Base-by-base conservation (phyloP, 2,888 invertebrate genomes). In the Cordilura impudica region DNA sequence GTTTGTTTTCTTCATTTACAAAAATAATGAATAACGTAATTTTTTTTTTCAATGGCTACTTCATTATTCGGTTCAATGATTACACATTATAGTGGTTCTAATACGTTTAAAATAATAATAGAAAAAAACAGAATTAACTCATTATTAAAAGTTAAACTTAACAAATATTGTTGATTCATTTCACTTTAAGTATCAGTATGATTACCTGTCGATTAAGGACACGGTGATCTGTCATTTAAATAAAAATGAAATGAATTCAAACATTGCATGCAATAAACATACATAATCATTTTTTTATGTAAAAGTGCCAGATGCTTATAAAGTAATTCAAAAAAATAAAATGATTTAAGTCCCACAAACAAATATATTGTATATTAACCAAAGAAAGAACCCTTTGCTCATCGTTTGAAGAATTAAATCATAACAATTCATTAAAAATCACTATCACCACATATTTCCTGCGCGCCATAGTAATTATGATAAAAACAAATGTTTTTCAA, bases 301-400 rank as follows among this genome's bases (percentile, higher is more conserved):
- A 14, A n/a, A 69, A 58, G 35, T 31, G 14, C 10, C 49, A 58
- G 56, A 58, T 56, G 67, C 45, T 54, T 54, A 54, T 26, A 16
- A 63, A 67, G 18, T n/a, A 45, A 56, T 31, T 14, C 31, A 67
- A 56, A 56, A n/a, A n/a, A n/a, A 54, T 26, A 16, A 63, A 67
- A 21, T n/a, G 29, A 56, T 31, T 14, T 31, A 67, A 56, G 47
- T 26, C 14, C 18, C 66, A 66, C 19, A 47, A n/a, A n/a, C n/a
- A n/a, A n/a, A 56, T 43, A 54, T 54, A 16, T 14, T 10, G 43
- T 23, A 7, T 12, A 23, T 0, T n/a, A 43, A 19, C 19, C 5
- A 60, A 39, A 5, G 3, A 5, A 47, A 7, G 23, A 43, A 43
- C 39, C 43, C 39, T 8, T 54, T 67, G n/a, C 1, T n/a, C 4